These are phyloP conservation scores for Microtus pennsylvanicus DNA, from an alignment of 2,113 vertebrate species.

Conservation along the genomic window DNA sequence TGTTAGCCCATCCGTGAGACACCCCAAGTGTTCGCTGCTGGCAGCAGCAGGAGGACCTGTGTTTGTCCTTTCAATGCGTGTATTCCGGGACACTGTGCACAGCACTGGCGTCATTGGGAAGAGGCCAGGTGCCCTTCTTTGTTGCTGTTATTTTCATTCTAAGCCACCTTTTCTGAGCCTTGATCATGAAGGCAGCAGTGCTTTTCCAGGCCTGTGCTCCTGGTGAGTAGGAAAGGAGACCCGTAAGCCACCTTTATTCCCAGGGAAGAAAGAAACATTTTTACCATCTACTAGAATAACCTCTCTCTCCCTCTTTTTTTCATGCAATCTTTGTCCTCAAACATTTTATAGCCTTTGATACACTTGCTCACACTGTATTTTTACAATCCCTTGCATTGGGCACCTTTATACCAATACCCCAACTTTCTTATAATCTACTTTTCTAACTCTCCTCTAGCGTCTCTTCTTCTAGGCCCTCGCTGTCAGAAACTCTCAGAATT, in stretches of 20 bases:
- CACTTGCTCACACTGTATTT: not conserved
- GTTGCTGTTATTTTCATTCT: not conserved
- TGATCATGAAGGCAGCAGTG: not conserved
- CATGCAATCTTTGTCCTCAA: not conserved
- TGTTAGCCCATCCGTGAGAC: not conserved
- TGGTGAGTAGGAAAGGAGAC: not conserved
- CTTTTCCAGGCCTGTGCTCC: not conserved
- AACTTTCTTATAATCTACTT: not conserved
- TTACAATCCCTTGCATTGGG: slow-evolving; percentile 19
- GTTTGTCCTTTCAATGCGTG: not conserved
- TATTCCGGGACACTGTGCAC: no score
- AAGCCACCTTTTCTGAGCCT: not conserved
- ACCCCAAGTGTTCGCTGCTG: not conserved
- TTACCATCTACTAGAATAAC: not conserved
- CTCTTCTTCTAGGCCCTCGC: not conserved
- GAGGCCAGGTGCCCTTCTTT: not conserved
- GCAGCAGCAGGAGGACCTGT: not conserved
- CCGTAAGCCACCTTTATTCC: not conserved
- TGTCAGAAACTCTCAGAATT: not conserved
- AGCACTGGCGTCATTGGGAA: not conserved
- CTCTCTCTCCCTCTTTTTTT: not conserved
- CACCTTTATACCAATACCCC: not conserved
- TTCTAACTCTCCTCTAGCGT: not conserved
- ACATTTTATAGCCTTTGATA: not conserved
- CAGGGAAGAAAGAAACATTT: not conserved